Conservation (phyloP, 2,113 vertebrate species). For the Ancistrus triradiatus region DNA sequence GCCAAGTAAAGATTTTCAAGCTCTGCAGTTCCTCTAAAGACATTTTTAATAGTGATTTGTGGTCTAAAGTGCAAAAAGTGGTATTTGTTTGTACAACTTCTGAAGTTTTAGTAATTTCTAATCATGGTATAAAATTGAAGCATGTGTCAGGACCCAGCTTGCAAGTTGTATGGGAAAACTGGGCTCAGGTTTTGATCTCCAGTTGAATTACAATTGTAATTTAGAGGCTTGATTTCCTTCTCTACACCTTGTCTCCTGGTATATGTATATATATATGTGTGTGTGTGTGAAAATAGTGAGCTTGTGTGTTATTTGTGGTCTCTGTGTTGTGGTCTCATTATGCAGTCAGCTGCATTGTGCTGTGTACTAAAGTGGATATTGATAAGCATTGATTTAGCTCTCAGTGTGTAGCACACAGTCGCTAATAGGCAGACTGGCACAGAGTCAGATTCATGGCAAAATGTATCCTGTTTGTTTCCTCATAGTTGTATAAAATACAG, state of each 20-base stretch:
- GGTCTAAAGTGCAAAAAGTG: no score
- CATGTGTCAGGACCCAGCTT: no score
- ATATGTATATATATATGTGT: not conserved
- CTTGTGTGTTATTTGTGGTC: conserved; percentile 17
- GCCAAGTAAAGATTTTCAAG: no score
- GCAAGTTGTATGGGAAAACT: not conserved
- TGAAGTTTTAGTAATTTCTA: no score
- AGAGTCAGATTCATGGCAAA: not conserved
- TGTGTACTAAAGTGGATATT: conserved; percentile 29
- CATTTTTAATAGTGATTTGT: no score
- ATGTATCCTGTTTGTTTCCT: not conserved
- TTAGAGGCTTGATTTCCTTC: not conserved
- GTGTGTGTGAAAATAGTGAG: conserved; percentile 13
- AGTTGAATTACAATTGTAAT: not conserved
- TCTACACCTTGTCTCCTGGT: not conserved
- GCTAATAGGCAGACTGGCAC: conserved; percentile 17
- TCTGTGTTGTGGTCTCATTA: conserved; percentile 6
- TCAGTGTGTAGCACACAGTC: conserved; percentile 35
- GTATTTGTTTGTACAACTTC: no score
- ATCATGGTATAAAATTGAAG: no score
- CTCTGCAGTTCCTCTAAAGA: no score
- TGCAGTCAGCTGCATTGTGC: not conserved
- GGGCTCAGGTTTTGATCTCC: not conserved
- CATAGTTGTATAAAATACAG: no score
- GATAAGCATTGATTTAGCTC: conserved; percentile 57